Evolutionary conservation across 2,797 vertebrate species (phyloP), one percentile per base, ranked within the genome.

Genomic region (Gobio occitaniae): DNA sequence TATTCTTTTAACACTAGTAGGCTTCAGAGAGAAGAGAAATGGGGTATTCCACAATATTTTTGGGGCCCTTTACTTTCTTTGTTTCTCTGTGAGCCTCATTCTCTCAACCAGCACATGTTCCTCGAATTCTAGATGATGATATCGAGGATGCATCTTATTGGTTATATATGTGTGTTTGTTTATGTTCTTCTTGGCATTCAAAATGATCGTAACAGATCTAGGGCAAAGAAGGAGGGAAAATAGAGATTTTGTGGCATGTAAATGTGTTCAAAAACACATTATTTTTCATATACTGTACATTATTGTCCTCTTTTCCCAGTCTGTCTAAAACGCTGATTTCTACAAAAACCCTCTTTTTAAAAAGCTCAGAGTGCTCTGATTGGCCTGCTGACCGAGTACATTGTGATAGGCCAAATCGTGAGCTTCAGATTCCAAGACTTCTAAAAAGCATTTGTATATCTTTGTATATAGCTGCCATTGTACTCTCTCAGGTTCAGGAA

Each of bases 1-100:
- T 69, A 29, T 80, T 84, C 70, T 76, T 87, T 82, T 65, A 81
- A 70, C 72, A 75, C 82, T 75, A 41, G 47, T 41, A 75, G 12
- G 78, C 66, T 81, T 77, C 48, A 59, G 61, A 69, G 29, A 48
- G 36, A 78, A 59, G n/a, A 61, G 66, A 61, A 78, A 50, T n/a
- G 1, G 52, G 83, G 69, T 83, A 32, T 74, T 59, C 79, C 74
- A 54, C 61, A 36, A 44, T 78, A 80, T 38, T 82, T 87, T 38
- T 38, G 54, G 52, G 65, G 65, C 17, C 65, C 5, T 84, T 78
- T 48, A 70, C 38, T 16, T 47, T 70, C n/a, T 32, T 78, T 75
- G 59, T 52, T 65, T 36, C 71, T 17, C 44, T 36, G 21, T 71
- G 56, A 47, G 32, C 21, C 32, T n/a, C 29, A 32, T 38, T 75